Evolutionary conservation across 2,113 vertebrate genomes (phyloP).

Genomic region (Aegotheles bennettii): DNA sequence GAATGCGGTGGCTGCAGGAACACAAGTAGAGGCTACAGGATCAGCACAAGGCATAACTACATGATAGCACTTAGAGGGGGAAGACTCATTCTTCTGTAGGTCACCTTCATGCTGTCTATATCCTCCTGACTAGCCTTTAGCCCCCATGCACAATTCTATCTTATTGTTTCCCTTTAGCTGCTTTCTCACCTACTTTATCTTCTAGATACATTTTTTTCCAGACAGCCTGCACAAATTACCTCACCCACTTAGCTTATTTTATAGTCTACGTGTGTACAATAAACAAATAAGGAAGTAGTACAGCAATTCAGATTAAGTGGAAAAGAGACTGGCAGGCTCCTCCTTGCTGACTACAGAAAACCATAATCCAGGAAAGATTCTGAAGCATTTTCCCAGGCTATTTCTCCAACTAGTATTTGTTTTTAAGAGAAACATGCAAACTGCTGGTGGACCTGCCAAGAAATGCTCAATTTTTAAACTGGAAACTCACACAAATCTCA

Average conservation of each 20-base stretch:
- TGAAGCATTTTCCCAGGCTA: background rate
- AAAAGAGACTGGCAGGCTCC: background rate
- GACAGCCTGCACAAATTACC: background rate
- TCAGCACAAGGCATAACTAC: background rate
- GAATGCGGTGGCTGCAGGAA: background rate
- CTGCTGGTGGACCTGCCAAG: background rate
- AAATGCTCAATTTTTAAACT: background rate
- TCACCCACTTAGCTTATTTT: background rate
- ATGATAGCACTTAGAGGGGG: background rate
- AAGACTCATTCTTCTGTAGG: background rate
- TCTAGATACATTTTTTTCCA: background rate
- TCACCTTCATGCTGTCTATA: background rate
- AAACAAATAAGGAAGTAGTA: background rate
- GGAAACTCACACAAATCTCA: background rate
- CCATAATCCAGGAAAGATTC: background rate
- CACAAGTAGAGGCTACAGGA: background rate
- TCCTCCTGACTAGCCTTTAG: background rate
- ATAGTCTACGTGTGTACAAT: background rate
- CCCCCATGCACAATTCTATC: background rate
- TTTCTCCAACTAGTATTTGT: background rate
- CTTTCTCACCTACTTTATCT: background rate
- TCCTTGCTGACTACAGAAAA: constrained; percentile 5
- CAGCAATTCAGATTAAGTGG: background rate
- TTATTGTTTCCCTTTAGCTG: background rate
- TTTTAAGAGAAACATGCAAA: background rate